Evolutionary conservation across 2,797 vertebrate genomes (phyloP), one percentile per base, ranked within the genome.

Genomic region (Amazona finschi): DNA sequence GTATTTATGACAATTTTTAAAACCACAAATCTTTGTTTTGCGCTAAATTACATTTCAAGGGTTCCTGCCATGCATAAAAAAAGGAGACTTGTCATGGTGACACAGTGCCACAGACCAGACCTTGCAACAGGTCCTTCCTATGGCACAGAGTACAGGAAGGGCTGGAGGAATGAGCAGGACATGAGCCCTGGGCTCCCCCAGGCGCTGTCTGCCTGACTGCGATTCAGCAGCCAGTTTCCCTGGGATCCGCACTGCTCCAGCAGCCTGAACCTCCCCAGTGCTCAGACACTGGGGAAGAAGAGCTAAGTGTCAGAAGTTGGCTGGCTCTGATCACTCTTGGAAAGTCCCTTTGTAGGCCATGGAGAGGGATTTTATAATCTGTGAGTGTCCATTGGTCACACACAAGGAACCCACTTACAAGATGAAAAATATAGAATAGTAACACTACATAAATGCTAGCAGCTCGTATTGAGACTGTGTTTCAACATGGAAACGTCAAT

Each of bases 1-100:
- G 15, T n/a, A 41, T 77, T 93, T 85, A 65, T 85, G 75, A 25
- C 47, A 61, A 49, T 67, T 60, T 67, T 36, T 38, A 70, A 85
- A 93, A 49, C 0, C 43, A 79, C 41, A 64, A 43, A 87, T 58
- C 75, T 89, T 64, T 92, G 15, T 38, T 67, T 80, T 52, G 36
- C 47, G 67, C 28, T 77, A 66, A 90, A 77, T 65, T 91, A 36
- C 31, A 83, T 89, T 93, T 89, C 67, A 77, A 80, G 44, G 38
- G 41, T 18, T 92, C 16, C 61, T 74, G 28, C 22, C 1, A 0
- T 17, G 13, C n/a, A 49, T 53, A 17, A 39, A 76, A 49, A 50
- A 64, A 28, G 21, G 31, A 78, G 44, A n/a, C 4, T 64, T 67
- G 15, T 52, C 60, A 69, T 0, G 2, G 41, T 49, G 31, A 53